Conservation (phyloP, 2,113 vertebrate genomes). For the Nothocercus nigrocapillus region DNA sequence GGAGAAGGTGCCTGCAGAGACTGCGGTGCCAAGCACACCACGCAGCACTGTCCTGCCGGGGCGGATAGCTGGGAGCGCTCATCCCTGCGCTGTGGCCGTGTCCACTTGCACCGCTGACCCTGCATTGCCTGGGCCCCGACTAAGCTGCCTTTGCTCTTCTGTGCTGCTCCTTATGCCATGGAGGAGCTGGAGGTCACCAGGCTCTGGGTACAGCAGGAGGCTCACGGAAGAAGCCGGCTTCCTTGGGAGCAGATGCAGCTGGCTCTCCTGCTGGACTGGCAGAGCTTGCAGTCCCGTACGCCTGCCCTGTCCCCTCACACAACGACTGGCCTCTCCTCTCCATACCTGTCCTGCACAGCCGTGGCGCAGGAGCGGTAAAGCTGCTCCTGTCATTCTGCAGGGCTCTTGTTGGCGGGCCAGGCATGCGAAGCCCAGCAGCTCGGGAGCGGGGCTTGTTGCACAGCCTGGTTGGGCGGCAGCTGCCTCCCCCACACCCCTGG, state of each 20-base stretch:
- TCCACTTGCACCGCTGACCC: not conserved
- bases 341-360: not conserved
- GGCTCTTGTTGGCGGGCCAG: not conserved
- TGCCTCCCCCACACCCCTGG: not conserved
- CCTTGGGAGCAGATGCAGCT: not conserved
- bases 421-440: not conserved
- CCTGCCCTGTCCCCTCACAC: accelerated
- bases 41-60: not conserved
- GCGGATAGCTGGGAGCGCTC: not conserved
- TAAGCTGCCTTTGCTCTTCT: not conserved
- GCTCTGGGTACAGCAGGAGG: not conserved
- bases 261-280: not conserved
- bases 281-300: not conserved
- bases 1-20: not conserved
- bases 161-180: not conserved
- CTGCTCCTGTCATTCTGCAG: not conserved
- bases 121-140: not conserved
- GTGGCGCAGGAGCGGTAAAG: not conserved
- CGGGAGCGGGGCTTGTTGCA: not conserved
- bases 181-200: not conserved
- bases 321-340: not conserved
- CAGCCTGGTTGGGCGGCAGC: accelerated
- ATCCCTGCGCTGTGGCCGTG: not conserved
- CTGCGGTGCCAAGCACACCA: not conserved
- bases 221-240: not conserved